Evolutionary conservation across 2,113 vertebrate species (phyloP).

Genomic region (Sialia sialis): DNA sequence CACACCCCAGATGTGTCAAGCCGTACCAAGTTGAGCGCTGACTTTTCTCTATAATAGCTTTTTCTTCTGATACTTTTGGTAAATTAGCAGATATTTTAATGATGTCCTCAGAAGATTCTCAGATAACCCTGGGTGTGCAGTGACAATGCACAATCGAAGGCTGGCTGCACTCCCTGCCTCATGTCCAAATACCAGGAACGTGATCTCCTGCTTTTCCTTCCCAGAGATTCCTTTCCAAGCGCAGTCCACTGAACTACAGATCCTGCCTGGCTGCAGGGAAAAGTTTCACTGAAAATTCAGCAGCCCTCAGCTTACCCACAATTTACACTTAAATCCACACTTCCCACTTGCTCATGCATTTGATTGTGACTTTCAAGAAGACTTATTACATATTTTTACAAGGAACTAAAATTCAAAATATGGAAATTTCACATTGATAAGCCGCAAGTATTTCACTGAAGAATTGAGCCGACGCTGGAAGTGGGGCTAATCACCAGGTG

Average conservation of each 20-base stretch:
- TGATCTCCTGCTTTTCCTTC: not conserved
- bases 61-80: not conserved
- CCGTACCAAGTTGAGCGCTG: not conserved
- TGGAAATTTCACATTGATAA: no score
- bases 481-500: no score
- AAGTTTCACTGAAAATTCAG: not conserved
- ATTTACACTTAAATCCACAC: no score
- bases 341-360: no score
- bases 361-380: no score
- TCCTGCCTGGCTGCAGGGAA: not conserved
- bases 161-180: not conserved
- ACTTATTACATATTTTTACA: no score
- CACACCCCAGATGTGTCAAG: not conserved
- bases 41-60: not conserved
- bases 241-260: not conserved
- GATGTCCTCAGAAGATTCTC: not conserved
- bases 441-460: no score
- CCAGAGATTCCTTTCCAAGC: not conserved
- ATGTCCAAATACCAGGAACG: not conserved
- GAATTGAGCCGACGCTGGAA: no score
- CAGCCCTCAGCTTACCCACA: no score
- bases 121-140: not conserved
- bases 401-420: no score
- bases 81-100: not conserved
- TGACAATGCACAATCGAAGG: not conserved